Percentiles rank a stretch among this genome's conserved stretches.
Evolutionary conservation across 2,113 vertebrate species (phyloP).

Genomic region (Vidua chalybeata): DNA sequence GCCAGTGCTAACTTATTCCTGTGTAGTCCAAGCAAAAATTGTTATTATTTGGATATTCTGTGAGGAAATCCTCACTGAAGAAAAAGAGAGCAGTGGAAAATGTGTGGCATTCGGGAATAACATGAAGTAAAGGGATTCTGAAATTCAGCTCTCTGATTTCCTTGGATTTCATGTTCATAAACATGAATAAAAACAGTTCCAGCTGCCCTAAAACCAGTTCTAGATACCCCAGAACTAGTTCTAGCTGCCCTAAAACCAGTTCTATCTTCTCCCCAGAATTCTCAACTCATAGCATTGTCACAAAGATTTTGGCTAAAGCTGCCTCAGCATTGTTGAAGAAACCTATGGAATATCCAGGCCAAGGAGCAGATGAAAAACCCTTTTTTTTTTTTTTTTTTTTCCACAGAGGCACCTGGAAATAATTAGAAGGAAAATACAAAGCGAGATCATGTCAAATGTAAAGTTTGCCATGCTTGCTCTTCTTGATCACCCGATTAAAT

Average conservation of each 20-base stretch:
- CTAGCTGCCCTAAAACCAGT: not conserved
- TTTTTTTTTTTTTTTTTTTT: not conserved
- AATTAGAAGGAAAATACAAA: constrained; percentile 47
- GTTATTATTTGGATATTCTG: not conserved
- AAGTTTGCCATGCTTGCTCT: constrained; percentile 7
- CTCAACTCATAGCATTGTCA: not conserved
- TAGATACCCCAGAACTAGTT: not conserved
- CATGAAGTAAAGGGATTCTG: not conserved
- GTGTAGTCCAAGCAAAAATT: not conserved
- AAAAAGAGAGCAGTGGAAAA: not conserved
- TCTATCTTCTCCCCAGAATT: not conserved
- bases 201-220: not conserved
- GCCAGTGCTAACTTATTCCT: not conserved
- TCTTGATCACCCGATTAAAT: constrained; percentile 15
- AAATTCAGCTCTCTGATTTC: not conserved
- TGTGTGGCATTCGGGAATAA: not conserved
- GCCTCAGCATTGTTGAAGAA: constrained; percentile 26
- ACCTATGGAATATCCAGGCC: constrained; percentile 32
- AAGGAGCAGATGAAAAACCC: constrained; percentile 49
- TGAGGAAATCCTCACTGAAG: not conserved
- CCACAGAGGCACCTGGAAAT: constrained; percentile 44
- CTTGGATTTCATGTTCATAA: not conserved
- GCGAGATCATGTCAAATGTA: not conserved
- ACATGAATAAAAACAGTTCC: not conserved
- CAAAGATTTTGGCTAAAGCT: constrained; percentile 43